Conservation (phyloP, 2,113 vertebrate genomes). For the Chaetops frenatus region DNA sequence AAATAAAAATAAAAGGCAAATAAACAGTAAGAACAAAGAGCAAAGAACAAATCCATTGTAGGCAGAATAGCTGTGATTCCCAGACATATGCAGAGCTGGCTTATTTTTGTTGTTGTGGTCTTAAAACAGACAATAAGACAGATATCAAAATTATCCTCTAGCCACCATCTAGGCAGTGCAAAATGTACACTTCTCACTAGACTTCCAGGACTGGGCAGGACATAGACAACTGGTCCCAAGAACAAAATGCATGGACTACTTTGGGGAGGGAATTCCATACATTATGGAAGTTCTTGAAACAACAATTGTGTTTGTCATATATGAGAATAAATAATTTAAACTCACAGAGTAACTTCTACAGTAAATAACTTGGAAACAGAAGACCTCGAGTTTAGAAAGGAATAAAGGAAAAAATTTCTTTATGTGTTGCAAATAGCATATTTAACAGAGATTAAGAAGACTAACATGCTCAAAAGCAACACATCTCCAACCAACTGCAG, state of each 20-base stretch:
- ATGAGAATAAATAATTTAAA: neutral
- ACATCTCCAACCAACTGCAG: neutral
- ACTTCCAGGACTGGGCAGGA: neutral
- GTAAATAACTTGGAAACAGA: neutral
- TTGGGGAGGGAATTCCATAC: neutral
- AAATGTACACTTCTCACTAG: neutral
- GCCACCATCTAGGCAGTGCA: neutral
- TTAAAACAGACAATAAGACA: neutral
- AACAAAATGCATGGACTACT: neutral
- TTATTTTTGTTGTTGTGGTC: neutral
- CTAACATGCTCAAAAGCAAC: neutral
- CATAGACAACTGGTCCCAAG: neutral
- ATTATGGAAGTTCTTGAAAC: neutral
- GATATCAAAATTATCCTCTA: neutral
- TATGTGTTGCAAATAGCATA: neutral
- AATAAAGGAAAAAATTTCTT: neutral
- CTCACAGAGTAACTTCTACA: neutral
- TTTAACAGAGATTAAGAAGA: neutral
- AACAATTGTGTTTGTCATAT: neutral
- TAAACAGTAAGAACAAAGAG: neutral
- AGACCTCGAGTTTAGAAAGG: neutral
- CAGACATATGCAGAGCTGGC: neutral
- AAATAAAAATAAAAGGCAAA: neutral
- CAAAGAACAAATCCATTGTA: neutral
- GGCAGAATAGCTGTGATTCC: neutral